phyloP scores from a whole-genome alignment of 2,797 vertebrate species.

The Karalla daura region DNA sequence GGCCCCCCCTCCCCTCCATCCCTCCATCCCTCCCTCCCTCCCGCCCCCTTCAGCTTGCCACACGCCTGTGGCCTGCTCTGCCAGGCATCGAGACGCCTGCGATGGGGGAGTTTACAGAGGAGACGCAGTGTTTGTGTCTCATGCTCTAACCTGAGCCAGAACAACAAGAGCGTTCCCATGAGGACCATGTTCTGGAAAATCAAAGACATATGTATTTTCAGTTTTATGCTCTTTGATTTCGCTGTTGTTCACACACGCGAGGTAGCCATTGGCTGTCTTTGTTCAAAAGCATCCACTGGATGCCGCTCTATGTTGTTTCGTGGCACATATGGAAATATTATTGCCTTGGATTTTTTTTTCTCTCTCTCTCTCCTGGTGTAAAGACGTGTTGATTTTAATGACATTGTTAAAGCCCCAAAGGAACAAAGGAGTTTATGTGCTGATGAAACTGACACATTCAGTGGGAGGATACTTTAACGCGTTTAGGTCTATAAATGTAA shows the following conservation, averaged over 20 bases:
- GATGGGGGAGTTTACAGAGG: neutral
- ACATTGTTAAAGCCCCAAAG: neutral
- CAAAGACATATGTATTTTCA: constrained; percentile 56
- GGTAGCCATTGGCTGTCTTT: constrained; percentile 34
- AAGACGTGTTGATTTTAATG: neutral
- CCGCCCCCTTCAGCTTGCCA: too few species aligned
- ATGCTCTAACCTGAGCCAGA: constrained; percentile 21
- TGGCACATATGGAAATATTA: constrained; percentile 45
- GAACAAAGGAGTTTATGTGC: neutral
- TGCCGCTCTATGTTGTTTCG: constrained; percentile 53
- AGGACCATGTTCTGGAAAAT: constrained; percentile 47
- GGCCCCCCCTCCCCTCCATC: too few species aligned
- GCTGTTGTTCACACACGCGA: constrained; percentile 42
- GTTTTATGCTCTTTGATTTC: constrained; percentile 49
- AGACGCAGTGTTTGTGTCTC: neutral
- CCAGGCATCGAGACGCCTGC: neutral
- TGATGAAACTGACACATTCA: neutral
- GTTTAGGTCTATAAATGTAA: neutral
- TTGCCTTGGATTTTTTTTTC: too few species aligned
- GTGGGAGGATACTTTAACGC: neutral
- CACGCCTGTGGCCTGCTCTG: constrained; percentile 8
- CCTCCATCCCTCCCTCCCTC: too few species aligned
- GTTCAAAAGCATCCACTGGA: constrained; percentile 19
- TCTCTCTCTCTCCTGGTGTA: neutral
- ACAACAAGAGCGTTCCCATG: constrained; percentile 30